phyloP scores from a whole-genome alignment of 2,888 invertebrate species.

The Danaus chrysippus region DNA sequence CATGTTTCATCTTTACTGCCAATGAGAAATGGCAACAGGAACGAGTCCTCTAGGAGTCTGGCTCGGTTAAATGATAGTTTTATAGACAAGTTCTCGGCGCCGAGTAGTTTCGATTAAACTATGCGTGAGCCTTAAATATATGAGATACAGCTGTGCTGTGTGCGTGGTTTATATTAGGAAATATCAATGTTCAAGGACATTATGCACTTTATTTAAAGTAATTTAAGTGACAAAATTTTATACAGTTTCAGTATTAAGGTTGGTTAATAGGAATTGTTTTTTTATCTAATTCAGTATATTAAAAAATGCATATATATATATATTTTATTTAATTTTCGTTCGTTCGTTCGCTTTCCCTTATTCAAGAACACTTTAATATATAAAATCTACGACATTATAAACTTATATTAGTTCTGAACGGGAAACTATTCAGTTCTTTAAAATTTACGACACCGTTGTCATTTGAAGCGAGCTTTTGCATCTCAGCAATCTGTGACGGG shows the following conservation, averaged over 20 bases:
- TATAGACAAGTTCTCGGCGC: slow-evolving; percentile 55
- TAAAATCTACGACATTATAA: too few relatives aligned
- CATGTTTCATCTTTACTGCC: slow-evolving; percentile 55
- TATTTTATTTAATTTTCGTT: too few relatives aligned
- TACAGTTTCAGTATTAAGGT: too few relatives aligned
- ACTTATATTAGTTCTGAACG: too few relatives aligned
- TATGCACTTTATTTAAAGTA: too few relatives aligned
- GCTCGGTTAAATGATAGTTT: slow-evolving; percentile 52
- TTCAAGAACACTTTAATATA: too few relatives aligned
- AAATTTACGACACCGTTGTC: neutral
- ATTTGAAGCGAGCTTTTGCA: slow-evolving; percentile 5
- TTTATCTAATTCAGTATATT: too few relatives aligned
- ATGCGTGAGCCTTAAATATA: slow-evolving; percentile 72
- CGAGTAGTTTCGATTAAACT: slow-evolving; percentile 75
- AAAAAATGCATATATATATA: too few relatives aligned
- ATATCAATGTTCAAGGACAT: slow-evolving; percentile 45
- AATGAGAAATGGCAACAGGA: slow-evolving; percentile 62
- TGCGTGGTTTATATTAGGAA: slow-evolving; percentile 64
- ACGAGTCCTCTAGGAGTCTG: slow-evolving; percentile 60
- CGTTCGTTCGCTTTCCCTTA: too few relatives aligned
- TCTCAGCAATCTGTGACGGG: slow-evolving; percentile 10
- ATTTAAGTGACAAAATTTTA: too few relatives aligned
- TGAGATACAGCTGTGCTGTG: slow-evolving; percentile 67
- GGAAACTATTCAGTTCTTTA: neutral
- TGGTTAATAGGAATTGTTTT: too few relatives aligned